Evolutionary conservation across 37 sponge, comb jelly and placozoan genomes (phyloP), one percentile per base, ranked within the genome.

Genomic region (Aphrocallistes beatrix): DNA sequence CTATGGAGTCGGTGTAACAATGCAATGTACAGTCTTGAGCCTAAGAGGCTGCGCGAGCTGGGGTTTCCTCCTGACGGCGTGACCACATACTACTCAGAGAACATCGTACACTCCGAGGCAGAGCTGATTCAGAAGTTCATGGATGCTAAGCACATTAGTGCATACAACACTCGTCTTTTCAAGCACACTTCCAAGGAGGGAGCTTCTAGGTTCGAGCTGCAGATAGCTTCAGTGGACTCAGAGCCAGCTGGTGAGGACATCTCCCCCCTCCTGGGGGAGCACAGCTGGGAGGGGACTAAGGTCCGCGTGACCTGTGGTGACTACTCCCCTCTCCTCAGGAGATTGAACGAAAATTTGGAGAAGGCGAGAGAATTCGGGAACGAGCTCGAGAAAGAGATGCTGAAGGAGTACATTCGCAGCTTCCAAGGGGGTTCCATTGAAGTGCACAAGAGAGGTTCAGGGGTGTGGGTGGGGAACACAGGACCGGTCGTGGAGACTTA

Each of bases 401-500:
- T 95, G 81, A 86, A 90, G 50, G 37, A 30, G 36, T 95, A 95
- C 84, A 86, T 91, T 50, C 21, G 50, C 37, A 89, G 90, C 87
- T 95, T 95, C 89, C 83, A 38, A 21, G 89, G 86, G 30, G 96
- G 96, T 36, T 93, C 92, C 17, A 37, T 93, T 10, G 87, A 84
- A 1, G 85, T 69, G 0, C 96, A 95, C 87, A 93, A 95, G 89
- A 82, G 91, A 36, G 96, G 94, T 6, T 95, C 96, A 19, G 87
- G 87, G 37, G 38, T 81, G 50, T 95, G 96, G 96, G 93, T 95
- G 69, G 88, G 60, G 51, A 39, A 95, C 89, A 95, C 88, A 36
- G 94, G 94, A 37, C 96, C 96, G 23, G 83, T 93, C 17, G 89
- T 95, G 23, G 96, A 95, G 50, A 90, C 89, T 92, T 95, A 94